Evolutionary conservation across 2,113 vertebrate species (phyloP).

Genomic region (Psilopogon haemacephalus): DNA sequence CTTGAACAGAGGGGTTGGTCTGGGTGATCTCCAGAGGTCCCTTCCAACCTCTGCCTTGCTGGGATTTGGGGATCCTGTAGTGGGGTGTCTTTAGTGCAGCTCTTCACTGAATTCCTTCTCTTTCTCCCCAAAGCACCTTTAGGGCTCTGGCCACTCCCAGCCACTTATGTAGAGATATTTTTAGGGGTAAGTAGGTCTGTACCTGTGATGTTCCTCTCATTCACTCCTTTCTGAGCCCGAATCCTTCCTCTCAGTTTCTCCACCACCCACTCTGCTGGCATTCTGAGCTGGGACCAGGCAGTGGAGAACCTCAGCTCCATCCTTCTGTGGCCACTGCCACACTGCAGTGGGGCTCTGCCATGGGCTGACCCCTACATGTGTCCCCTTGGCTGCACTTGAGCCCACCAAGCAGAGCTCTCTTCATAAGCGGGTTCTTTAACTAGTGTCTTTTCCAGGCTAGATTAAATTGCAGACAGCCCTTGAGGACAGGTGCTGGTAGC

Average conservation of each 20-base stretch:
- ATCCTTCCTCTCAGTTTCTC: background rate
- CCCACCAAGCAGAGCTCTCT: background rate
- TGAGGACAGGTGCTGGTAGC: background rate
- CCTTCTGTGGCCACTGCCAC: background rate
- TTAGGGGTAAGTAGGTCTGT: background rate
- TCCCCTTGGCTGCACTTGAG: too few species aligned
- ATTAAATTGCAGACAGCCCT: background rate
- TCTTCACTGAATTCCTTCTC: background rate
- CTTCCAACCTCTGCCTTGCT: background rate
- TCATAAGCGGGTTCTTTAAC: background rate
- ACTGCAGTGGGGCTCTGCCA: background rate
- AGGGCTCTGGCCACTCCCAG: background rate
- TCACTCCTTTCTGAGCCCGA: background rate
- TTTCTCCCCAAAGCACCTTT: background rate
- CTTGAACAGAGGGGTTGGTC: background rate
- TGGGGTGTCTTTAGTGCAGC: background rate
- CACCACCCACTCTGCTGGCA: background rate
- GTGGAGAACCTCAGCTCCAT: background rate
- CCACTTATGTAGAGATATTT: background rate
- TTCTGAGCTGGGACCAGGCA: background rate
- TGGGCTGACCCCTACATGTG: background rate
- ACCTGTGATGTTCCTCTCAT: background rate
- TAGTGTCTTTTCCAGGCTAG: background rate
- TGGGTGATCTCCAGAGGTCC: background rate
- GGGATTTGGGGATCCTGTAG: background rate